phyloP scores from a whole-genome alignment of 2,888 invertebrate species.

The Ophioninae sp. region DNA sequence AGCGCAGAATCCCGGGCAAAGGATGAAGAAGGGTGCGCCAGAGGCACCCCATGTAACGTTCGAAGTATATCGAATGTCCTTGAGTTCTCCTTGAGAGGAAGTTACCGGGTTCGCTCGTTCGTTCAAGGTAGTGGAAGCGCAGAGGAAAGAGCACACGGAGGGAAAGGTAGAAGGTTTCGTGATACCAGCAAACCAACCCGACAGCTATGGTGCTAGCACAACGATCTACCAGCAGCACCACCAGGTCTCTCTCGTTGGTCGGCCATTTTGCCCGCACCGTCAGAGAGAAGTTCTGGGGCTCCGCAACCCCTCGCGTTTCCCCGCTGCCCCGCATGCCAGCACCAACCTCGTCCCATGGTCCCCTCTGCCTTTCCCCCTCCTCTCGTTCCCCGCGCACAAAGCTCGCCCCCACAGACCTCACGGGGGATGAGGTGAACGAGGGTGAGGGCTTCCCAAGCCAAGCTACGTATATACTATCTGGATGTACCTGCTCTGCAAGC shows the following conservation, averaged over 20 bases:
- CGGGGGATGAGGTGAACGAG: conserved; percentile 74
- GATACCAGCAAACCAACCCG: conserved; percentile 65
- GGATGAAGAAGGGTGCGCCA: conserved; percentile 38
- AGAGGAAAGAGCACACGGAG: conserved; percentile 51
- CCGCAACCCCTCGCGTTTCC: conserved; percentile 66
- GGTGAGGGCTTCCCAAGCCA: conserved; percentile 75
- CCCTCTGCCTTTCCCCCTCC: conserved; percentile 48
- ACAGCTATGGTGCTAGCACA: conserved; percentile 69
- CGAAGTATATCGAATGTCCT: conserved; percentile 65
- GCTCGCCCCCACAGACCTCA: conserved; percentile 72
- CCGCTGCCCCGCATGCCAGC: conserved; percentile 66
- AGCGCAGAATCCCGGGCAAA: conserved; percentile 23
- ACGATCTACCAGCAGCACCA: conserved; percentile 67
- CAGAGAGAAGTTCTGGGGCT: conserved; percentile 62
- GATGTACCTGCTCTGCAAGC: conserved; percentile 75
- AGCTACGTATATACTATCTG: conserved; percentile 73
- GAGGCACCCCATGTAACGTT: conserved; percentile 48
- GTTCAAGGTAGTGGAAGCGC: conserved; percentile 28
- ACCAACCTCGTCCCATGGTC: conserved; percentile 54
- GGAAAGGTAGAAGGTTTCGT: conserved; percentile 67
- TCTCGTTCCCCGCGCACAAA: conserved; percentile 64
- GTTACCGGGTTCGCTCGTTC: conserved; percentile 54
- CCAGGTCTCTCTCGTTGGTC: conserved; percentile 72
- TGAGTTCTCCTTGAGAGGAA: conserved; percentile 62
- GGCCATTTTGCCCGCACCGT: conserved; percentile 77